Evolutionary conservation across 1,140 invertebrate genomes (phyloP).

Genomic region (Hydropsyche tenuis): DNA sequence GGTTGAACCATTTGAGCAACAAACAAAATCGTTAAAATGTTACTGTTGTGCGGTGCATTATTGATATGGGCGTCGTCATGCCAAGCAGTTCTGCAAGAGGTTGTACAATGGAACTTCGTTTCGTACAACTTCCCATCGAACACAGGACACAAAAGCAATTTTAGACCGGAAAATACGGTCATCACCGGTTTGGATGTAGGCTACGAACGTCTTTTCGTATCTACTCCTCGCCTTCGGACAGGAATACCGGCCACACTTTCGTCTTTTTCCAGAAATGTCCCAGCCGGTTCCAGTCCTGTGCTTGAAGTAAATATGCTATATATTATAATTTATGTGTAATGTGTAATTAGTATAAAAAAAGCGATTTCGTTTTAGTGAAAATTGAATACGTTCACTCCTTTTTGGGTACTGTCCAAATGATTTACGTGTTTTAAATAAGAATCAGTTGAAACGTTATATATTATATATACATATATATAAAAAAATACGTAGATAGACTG

Average conservation of each 20-base stretch:
- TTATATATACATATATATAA: too few species aligned
- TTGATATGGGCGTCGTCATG: conserved; percentile 42
- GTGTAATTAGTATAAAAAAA: too few species aligned
- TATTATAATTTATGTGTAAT: too few species aligned
- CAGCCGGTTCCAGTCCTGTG: conserved; percentile 70
- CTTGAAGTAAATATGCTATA: conserved; percentile 60
- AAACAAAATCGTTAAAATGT: neutral
- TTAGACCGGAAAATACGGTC: conserved; percentile 73
- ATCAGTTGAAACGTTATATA: too few species aligned
- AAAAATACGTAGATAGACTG: too few species aligned
- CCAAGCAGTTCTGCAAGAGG: conserved; percentile 64
- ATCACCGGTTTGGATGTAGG: conserved; percentile 77
- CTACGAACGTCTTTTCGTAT: conserved; percentile 74
- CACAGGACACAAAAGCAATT: conserved; percentile 63
- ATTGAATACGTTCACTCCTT: too few species aligned
- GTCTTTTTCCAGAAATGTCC: conserved; percentile 68
- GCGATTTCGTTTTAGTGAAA: too few species aligned
- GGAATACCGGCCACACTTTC: conserved; percentile 77
- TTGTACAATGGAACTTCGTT: conserved; percentile 76
- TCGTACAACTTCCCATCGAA: conserved; percentile 70
- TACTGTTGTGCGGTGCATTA: neutral
- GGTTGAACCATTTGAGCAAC: too few species aligned
- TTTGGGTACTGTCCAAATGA: too few species aligned
- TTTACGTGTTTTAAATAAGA: too few species aligned
- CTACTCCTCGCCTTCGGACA: conserved; percentile 71